Evolutionary conservation across 2,113 vertebrate genomes (phyloP).

Genomic region (Ginglymostoma cirratum): DNA sequence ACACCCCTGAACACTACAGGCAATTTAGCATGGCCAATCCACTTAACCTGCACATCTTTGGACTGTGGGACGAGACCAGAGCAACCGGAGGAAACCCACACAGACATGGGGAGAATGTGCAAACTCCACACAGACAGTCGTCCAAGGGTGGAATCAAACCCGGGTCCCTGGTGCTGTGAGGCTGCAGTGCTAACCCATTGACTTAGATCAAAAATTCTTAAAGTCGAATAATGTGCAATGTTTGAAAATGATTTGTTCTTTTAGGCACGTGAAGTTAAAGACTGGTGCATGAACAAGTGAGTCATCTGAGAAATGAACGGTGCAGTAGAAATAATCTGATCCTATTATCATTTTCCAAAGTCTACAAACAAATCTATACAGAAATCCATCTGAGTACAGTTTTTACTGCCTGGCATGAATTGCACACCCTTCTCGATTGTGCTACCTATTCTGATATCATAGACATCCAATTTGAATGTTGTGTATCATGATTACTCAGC

Average conservation of each 20-base stretch:
- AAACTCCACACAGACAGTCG: too few relatives aligned
- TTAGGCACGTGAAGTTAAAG: not conserved
- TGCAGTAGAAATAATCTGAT: not conserved
- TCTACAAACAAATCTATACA: not conserved
- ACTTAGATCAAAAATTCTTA: not conserved
- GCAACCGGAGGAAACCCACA: too few relatives aligned
- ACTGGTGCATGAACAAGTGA: not conserved
- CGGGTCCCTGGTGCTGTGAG: too few relatives aligned
- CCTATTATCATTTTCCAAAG: not conserved
- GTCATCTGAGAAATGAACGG: not conserved
- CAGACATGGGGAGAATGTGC: too few relatives aligned
- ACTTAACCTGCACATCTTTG: too few relatives aligned
- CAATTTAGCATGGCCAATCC: too few relatives aligned
- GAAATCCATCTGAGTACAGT: not conserved
- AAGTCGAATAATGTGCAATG: not conserved
- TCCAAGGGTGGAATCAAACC: too few relatives aligned
- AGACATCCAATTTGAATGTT: constrained; percentile 1
- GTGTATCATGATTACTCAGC: constrained; percentile 2
- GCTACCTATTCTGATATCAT: constrained; percentile 7
- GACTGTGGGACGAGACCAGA: too few relatives aligned
- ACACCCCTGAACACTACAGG: too few relatives aligned
- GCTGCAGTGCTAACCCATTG: too few relatives aligned
- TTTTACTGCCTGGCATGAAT: not conserved
- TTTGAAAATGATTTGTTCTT: not conserved
- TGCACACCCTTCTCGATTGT: constrained; percentile 18